Evolutionary conservation across 2,797 vertebrate genomes (phyloP).

Genomic region (Argya squamiceps): DNA sequence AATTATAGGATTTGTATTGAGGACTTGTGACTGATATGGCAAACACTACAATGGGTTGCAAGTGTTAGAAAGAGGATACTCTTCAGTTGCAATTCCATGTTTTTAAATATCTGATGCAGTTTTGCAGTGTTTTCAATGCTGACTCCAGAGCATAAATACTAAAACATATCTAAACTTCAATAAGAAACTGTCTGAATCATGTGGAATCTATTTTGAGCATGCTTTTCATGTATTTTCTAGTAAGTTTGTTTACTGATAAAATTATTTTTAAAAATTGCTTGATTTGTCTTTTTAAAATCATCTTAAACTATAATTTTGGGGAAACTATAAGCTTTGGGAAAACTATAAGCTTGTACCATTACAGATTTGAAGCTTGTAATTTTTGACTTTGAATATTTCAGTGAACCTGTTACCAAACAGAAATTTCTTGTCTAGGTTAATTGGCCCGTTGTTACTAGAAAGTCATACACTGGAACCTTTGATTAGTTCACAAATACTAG

Average conservation of each 20-base stretch:
- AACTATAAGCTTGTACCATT: neutral
- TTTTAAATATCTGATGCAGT: neutral
- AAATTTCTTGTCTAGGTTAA: neutral
- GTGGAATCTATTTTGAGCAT: neutral
- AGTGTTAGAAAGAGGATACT: neutral
- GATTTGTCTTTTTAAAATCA: neutral
- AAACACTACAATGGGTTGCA: neutral
- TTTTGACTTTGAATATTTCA: neutral
- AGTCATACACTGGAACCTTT: neutral
- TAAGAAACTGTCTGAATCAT: neutral
- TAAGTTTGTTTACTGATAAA: neutral
- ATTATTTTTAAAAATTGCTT: neutral
- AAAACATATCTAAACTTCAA: neutral
- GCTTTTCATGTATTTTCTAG: neutral
- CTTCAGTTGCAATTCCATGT: neutral
- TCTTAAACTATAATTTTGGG: neutral
- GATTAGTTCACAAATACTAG: neutral
- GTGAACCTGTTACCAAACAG: fast-evolving
- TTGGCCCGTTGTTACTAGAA: neutral
- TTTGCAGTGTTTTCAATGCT: neutral
- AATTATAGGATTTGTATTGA: neutral
- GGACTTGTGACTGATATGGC: neutral
- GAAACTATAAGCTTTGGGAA: neutral
- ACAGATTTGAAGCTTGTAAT: neutral
- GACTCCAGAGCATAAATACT: neutral